Conservation (phyloP, 2,797 vertebrate genomes). For the Artibeus lituratus region DNA sequence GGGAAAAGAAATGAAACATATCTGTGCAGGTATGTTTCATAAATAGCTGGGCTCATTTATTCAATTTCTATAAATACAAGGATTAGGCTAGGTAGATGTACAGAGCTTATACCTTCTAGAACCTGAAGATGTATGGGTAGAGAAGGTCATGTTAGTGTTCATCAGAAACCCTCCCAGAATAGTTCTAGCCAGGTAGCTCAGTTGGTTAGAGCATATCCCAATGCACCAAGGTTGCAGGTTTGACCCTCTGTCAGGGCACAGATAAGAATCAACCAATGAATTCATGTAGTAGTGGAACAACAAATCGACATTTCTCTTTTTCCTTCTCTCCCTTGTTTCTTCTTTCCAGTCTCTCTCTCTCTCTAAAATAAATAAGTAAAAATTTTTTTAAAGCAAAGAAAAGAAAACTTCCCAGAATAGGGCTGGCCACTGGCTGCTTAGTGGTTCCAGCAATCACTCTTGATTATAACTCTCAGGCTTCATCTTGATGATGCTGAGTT, state of each 20-base stretch:
- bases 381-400: too few species aligned
- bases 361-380: not conserved
- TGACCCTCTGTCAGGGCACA: not conserved
- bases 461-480: not conserved
- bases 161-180: not conserved
- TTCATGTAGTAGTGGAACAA: not conserved
- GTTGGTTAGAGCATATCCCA: not conserved
- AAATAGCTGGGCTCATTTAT: not conserved
- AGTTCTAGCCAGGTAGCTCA: not conserved
- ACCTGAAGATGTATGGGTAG: not conserved
- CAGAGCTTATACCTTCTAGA: not conserved
- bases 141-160: not conserved
- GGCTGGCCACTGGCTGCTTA: not conserved
- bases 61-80: not conserved
- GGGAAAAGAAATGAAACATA: not conserved
- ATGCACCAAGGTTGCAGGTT: not conserved
- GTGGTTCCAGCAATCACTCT: not conserved
- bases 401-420: not conserved
- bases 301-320: not conserved
- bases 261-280: not conserved
- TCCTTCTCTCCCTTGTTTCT: too few species aligned
- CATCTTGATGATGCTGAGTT: not conserved
- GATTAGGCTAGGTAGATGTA: not conserved
- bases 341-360: not conserved
- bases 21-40: not conserved